These are phyloP conservation scores for Cataglyphis cursor DNA, from an alignment of 2,888 invertebrate genomes.

Conservation along the genomic window DNA sequence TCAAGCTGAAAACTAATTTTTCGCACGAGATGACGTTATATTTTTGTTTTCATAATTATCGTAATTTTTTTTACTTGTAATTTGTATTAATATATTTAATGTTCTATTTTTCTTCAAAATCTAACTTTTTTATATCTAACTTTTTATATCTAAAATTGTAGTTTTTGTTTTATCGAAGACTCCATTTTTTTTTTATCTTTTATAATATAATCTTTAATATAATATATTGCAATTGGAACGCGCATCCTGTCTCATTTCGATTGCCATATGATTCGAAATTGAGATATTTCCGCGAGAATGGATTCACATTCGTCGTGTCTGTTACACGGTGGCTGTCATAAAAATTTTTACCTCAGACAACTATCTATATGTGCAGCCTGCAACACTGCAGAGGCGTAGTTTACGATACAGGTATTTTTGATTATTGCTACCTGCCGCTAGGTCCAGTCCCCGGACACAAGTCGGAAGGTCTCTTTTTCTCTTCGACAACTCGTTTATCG, in stretches of 20 bases:
- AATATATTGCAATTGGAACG: not conserved
- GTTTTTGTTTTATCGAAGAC: not conserved
- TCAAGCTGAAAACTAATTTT: not conserved
- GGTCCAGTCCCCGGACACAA: constrained; percentile 60
- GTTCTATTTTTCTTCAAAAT: not conserved
- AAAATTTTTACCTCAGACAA: constrained; percentile 62
- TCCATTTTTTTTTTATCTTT: not conserved
- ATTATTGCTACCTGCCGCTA: constrained; percentile 70
- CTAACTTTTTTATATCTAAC: not conserved
- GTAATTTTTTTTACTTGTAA: not conserved
- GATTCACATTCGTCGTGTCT: constrained; percentile 1
- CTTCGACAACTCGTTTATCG: constrained; percentile 53
- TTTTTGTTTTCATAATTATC: not conserved
- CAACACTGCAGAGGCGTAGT: constrained; percentile 54
- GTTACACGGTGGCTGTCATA: constrained; percentile 66
- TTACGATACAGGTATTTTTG: constrained; percentile 69
- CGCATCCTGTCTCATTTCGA: not conserved
- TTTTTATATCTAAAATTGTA: not conserved
- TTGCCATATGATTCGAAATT: constrained; percentile 14
- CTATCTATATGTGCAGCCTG: constrained; percentile 40
- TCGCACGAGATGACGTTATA: not conserved
- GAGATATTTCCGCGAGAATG: not conserved
- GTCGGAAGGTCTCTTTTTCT: constrained; percentile 61
- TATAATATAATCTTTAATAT: not conserved
- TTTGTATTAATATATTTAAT: not conserved